Percentiles rank a stretch among this genome's conserved stretches.
Conservation (phyloP, 1,140 invertebrate species). For the Tetramorium simillimum region DNA sequence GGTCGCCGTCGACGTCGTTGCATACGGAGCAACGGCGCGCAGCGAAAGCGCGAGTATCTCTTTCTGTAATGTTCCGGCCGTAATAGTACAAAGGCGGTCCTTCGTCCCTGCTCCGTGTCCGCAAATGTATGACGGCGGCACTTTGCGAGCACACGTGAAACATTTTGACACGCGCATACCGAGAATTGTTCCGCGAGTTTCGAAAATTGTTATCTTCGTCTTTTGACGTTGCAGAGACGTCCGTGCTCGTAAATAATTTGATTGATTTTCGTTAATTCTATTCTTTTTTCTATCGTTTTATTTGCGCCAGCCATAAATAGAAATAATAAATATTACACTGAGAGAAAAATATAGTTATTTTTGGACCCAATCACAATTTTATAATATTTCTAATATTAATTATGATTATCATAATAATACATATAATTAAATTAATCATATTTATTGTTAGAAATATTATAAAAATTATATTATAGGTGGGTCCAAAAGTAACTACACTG, state of each 20-base stretch:
- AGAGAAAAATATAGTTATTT: too few relatives aligned
- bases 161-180: slow-evolving; percentile 22
- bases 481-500: too few relatives aligned
- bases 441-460: too few relatives aligned
- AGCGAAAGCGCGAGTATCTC: slow-evolving; percentile 64
- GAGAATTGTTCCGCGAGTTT: slow-evolving; percentile 20
- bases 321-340: too few relatives aligned
- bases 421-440: too few relatives aligned
- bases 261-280: neutral
- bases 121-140: slow-evolving; percentile 43
- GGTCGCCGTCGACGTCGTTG: slow-evolving; percentile 44
- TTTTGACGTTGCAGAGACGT: neutral
- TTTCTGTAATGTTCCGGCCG: slow-evolving; percentile 69
- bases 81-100: slow-evolving; percentile 70
- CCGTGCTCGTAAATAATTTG: neutral
- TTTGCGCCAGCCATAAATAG: too few relatives aligned
- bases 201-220: slow-evolving; percentile 32
- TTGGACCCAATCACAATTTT: too few relatives aligned
- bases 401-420: too few relatives aligned
- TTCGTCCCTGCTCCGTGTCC: slow-evolving; percentile 30
- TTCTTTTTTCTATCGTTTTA: too few relatives aligned
- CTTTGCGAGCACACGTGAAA: neutral
- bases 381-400: too few relatives aligned
- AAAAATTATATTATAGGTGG: too few relatives aligned
- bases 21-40: slow-evolving; percentile 34